A percentile compares a stretch with the other conserved stretches of the same genome.
These are phyloP conservation scores for Chaetops frenatus DNA, from an alignment of 2,113 vertebrate genomes.

Conservation along the genomic window DNA sequence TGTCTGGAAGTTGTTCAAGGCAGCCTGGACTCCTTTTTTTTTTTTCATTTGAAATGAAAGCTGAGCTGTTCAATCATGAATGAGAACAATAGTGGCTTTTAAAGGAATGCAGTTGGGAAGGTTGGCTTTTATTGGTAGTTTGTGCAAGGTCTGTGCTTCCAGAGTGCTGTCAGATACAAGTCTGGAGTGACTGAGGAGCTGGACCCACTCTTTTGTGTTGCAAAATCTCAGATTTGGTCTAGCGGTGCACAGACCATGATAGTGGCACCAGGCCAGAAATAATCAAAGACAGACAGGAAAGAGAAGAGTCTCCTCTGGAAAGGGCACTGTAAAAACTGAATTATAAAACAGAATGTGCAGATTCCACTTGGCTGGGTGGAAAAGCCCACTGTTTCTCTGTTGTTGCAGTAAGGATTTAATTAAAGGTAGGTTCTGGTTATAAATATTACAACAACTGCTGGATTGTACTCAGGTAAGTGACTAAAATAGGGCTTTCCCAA, in stretches of 20 bases:
- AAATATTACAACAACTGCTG: not conserved
- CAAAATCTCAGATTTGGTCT: not conserved
- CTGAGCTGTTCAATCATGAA: slow-evolving; percentile 42
- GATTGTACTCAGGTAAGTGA: not conserved
- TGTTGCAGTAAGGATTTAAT: slow-evolving; percentile 42
- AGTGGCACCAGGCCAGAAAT: slow-evolving; percentile 35
- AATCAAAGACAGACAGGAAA: slow-evolving; percentile 50
- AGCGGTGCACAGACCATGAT: not conserved
- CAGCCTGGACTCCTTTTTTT: slow-evolving; percentile 13
- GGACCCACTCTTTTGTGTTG: not conserved
- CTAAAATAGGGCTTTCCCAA: not conserved
- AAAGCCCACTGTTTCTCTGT: slow-evolving; percentile 15
- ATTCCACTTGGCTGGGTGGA: slow-evolving; percentile 22
- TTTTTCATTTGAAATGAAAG: slow-evolving; percentile 7
- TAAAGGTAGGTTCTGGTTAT: slow-evolving; percentile 3
- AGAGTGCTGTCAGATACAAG: slow-evolving; percentile 44
- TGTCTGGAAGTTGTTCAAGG: slow-evolving; percentile 41
- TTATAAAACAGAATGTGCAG: slow-evolving; percentile 1
- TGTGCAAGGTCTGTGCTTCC: slow-evolving; percentile 22
- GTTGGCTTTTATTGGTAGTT: slow-evolving; percentile 54
- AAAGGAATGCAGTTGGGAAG: slow-evolving; percentile 36
- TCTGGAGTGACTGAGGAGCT: slow-evolving; percentile 37
- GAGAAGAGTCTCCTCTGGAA: slow-evolving; percentile 16
- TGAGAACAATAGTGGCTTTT: slow-evolving; percentile 65
- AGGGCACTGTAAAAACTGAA: slow-evolving; percentile 12